These are phyloP conservation scores for Drosophila putrida DNA, from an alignment of 2,888 invertebrate genomes.

Conservation along the genomic window DNA sequence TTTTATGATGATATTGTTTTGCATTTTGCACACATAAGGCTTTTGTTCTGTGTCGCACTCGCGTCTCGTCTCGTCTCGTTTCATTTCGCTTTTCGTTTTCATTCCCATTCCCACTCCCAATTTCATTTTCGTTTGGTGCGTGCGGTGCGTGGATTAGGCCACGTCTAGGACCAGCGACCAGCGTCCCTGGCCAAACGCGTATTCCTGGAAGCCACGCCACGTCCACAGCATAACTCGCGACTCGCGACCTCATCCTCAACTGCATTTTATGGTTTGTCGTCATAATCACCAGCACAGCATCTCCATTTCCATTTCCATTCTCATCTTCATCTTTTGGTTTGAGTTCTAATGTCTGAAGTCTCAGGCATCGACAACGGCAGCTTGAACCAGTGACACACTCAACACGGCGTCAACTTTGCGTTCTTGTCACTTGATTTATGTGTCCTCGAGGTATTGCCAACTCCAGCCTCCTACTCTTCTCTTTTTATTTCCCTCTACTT, in stretches of 20 bases:
- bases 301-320: constrained; percentile 24
- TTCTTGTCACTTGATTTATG: constrained; percentile 68
- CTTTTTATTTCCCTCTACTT: too few relatives aligned
- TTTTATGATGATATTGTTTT: constrained; percentile 78
- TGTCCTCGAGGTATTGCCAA: background rate
- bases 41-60: constrained; percentile 46
- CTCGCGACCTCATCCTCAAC: constrained; percentile 58
- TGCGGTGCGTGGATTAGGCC: constrained; percentile 67
- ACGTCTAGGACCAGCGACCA: constrained; percentile 57
- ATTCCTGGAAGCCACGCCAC: constrained; percentile 65
- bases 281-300: constrained; percentile 74
- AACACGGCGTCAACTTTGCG: constrained; percentile 33
- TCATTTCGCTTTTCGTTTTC: constrained; percentile 26
- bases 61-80: constrained; percentile 27
- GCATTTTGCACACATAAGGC: constrained; percentile 58
- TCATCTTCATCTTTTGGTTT: background rate
- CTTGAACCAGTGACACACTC: constrained; percentile 67
- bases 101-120: constrained; percentile 14
- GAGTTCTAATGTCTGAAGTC: background rate
- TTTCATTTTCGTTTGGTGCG: constrained; percentile 36
- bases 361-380: background rate
- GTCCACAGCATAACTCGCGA: constrained; percentile 50
- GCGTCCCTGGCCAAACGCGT: constrained; percentile 28
- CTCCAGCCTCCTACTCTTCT: background rate
- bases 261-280: constrained; percentile 78